Evolutionary conservation across 2,113 vertebrate genomes (phyloP).

Genomic region (Procavia capensis): DNA sequence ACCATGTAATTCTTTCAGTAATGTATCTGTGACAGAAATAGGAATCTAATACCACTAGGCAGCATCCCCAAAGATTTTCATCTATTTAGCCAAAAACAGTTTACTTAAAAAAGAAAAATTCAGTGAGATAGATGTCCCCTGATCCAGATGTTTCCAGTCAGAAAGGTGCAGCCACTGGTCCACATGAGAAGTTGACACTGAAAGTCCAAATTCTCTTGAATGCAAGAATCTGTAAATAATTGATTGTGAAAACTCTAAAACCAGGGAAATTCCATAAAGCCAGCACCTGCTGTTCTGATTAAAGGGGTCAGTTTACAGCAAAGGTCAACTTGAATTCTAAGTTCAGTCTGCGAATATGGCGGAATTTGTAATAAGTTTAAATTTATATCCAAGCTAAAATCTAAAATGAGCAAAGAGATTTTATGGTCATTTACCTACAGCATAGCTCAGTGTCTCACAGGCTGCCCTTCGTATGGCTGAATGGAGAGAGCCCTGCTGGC

Average conservation of each 20-base stretch:
- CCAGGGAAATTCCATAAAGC: slow-evolving; percentile 7
- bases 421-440: background rate
- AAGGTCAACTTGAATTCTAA: background rate
- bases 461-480: background rate
- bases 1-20: background rate
- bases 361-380: background rate
- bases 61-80: background rate
- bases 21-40: background rate
- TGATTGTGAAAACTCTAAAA: slow-evolving; percentile 40
- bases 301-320: background rate
- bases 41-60: background rate
- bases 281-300: slow-evolving; percentile 58
- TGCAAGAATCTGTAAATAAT: slow-evolving; percentile 62
- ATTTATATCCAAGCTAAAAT: background rate
- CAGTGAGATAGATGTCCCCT: background rate
- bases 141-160: slow-evolving; percentile 31
- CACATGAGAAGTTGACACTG: background rate
- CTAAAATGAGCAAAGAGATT: slow-evolving; percentile 34
- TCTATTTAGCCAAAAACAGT: slow-evolving; percentile 4
- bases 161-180: background rate
- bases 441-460: background rate
- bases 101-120: slow-evolving; percentile 26
- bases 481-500: no score
- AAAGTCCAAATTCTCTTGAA: slow-evolving; percentile 24
- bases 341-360: slow-evolving; percentile 35